These are phyloP conservation scores for Philhelius pedissequus DNA, from an alignment of 2,888 invertebrate species.

Conservation along the genomic window DNA sequence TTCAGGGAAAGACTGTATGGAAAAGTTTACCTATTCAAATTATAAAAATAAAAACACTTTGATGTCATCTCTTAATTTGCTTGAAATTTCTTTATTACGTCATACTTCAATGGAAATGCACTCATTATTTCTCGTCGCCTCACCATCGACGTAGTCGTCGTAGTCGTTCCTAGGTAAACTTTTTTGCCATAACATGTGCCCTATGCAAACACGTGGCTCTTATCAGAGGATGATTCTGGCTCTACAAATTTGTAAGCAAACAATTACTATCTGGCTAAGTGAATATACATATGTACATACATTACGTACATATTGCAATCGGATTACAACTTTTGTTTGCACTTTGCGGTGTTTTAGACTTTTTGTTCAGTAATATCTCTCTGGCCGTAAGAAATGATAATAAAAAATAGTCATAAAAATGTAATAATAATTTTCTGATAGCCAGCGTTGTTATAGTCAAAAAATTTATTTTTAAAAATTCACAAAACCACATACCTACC, in stretches of 20 bases:
- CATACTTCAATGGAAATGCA: constrained; percentile 23
- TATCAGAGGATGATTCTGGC: constrained; percentile 29
- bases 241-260: constrained; percentile 32
- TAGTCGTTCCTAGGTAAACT: no score
- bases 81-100: constrained; percentile 11
- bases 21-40: background rate
- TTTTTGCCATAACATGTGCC: background rate
- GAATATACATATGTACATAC: no score
- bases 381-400: no score
- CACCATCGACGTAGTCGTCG: no score
- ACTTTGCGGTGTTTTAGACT: background rate
- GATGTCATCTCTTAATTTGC: background rate
- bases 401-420: no score
- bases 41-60: background rate
- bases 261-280: background rate
- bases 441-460: background rate
- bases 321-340: background rate
- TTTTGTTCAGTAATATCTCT: constrained; percentile 1
- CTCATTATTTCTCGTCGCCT: no score
- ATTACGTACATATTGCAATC: background rate
- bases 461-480: no score
- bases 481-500: no score
- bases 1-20: background rate
- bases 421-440: background rate
- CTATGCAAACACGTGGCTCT: background rate